Evolutionary conservation across 2,797 vertebrate species (phyloP).

Genomic region (Nasua narica): DNA sequence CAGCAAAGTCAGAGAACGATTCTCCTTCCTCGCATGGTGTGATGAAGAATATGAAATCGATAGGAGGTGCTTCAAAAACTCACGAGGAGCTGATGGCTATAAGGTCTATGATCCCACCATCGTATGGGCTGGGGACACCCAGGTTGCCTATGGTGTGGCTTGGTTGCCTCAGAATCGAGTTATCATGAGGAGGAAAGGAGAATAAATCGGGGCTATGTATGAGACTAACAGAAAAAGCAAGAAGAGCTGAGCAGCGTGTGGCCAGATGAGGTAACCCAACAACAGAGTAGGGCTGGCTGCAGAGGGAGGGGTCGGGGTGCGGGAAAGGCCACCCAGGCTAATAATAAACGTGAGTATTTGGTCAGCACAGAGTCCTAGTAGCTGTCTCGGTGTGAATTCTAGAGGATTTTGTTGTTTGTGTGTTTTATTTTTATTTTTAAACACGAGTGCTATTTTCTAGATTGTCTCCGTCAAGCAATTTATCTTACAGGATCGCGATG

Average conservation of each 20-base stretch:
- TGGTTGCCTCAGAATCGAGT: not conserved
- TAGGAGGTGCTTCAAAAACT: not conserved
- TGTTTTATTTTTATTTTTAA: not conserved
- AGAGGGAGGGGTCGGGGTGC: accelerated
- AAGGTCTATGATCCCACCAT: not conserved
- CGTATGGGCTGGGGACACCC: too few species aligned
- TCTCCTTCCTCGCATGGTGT: not conserved
- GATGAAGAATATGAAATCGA: too few species aligned
- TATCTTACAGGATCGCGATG: not conserved
- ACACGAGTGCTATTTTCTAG: not conserved
- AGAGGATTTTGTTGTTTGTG: not conserved
- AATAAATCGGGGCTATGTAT: not conserved
- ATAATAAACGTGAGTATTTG: not conserved
- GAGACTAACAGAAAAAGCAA: not conserved
- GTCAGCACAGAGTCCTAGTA: not conserved
- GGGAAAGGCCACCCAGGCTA: not conserved
- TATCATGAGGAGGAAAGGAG: not conserved
- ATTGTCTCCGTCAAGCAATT: not conserved
- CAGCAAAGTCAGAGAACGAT: not conserved
- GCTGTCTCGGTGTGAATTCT: not conserved
- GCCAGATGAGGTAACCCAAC: not conserved
- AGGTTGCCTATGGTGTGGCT: not conserved
- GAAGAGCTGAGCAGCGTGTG: too few species aligned
- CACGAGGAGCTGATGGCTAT: accelerated
- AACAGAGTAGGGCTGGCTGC: not conserved